Evolutionary conservation across 2,888 invertebrate genomes (phyloP), one percentile per base, ranked within the genome.

Genomic region (Drosophila infuscata): DNA sequence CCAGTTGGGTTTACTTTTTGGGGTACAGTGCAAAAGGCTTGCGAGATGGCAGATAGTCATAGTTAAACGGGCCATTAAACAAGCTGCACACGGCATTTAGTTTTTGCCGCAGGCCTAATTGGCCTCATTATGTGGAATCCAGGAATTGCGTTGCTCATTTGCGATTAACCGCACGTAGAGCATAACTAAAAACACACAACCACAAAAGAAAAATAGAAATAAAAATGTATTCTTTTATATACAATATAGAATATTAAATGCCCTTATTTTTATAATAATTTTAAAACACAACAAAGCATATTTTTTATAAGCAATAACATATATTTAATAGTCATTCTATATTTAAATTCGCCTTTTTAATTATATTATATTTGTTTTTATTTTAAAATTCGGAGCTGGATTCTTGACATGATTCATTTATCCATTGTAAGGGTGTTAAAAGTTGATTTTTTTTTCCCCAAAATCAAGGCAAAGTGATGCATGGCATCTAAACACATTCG

Each of bases 1-100:
- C n/a, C 32, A 60, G 54, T 30, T 51, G 33, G 43, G 12, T 48
- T 25, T 48, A 38, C 38, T 74, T 51, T 52, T 46, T 38, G 3
- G n/a, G 36, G 11, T 29, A 30, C 46, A 60, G n/a, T 36, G 25
- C 32, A 46, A 3, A n/a, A 12, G 48, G n/a, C 29, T 30, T 29
- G 49, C 11, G 32, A n/a, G 43, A 61, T 15, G 32, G 41, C n/a
- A 32, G 51, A 49, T 59, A 66, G 53, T 60, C 48, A 49, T 81
- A 81, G 78, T 88, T 83, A 81, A 87, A 52, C 76, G 85, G 56
- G 48, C 89, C 82, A 84, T 84, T 84, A 89, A 79, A 83, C 69
- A 87, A 68, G 67, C 84, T 87, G 87, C 79, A 74, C 88, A 89
- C 84, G 88, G 89, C 82, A 84, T 87, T 89, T 87, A 84, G 88